Evolutionary conservation across 2,797 vertebrate genomes (phyloP).

Genomic region (Brachymystax lenok): DNA sequence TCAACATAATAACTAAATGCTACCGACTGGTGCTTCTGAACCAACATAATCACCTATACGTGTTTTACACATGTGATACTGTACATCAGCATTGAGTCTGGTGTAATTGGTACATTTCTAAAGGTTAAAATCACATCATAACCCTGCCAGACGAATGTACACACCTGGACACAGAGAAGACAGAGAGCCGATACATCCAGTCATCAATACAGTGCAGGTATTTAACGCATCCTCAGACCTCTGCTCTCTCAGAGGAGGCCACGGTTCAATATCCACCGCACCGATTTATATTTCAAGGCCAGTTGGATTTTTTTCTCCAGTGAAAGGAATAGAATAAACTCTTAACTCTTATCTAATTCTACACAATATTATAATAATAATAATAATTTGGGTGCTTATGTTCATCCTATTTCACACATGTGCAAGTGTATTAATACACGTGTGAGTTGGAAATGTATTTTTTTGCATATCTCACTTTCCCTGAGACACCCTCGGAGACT

Average conservation of each 20-base stretch:
- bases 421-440: no score
- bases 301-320: not conserved
- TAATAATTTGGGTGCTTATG: no score
- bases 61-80: not conserved
- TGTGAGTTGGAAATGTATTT: no score
- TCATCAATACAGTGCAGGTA: conserved; percentile 32
- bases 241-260: conserved; percentile 6
- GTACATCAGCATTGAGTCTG: conserved; percentile 29
- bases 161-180: conserved; percentile 37
- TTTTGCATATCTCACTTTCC: no score
- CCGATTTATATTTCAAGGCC: conserved; percentile 37
- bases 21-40: not conserved
- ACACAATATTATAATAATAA: no score
- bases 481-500: no score
- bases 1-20: no score
- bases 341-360: not conserved
- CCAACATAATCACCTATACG: not conserved
- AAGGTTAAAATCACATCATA: conserved; percentile 45
- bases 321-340: not conserved
- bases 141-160: conserved; percentile 23
- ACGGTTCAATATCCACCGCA: conserved; percentile 10
- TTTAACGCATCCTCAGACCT: conserved; percentile 29
- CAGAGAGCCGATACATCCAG: conserved; percentile 9
- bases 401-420: no score
- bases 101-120: conserved; percentile 38